These are phyloP conservation scores for Orchestes rusci DNA, from an alignment of 2,888 invertebrate genomes.

Conservation along the genomic window DNA sequence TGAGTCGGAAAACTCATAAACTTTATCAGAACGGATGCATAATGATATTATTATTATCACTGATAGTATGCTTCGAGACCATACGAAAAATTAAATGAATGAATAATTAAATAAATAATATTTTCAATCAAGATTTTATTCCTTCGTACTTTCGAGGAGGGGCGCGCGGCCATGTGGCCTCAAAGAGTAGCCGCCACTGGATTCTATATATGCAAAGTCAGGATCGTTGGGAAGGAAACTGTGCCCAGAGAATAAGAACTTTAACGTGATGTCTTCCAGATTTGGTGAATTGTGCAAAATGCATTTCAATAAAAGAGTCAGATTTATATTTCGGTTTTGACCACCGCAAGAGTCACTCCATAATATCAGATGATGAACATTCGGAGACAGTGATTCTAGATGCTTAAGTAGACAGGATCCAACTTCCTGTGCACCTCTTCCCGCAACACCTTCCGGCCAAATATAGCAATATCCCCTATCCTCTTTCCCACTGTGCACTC, in stretches of 20 bases:
- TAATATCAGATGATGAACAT: slow-evolving; percentile 12
- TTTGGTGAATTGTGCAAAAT: slow-evolving; percentile 9
- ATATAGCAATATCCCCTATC: slow-evolving; percentile 12
- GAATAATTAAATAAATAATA: too few species aligned
- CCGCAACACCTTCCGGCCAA: slow-evolving; percentile 10
- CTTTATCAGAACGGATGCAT: too few species aligned
- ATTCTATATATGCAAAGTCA: too few species aligned
- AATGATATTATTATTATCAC: too few species aligned
- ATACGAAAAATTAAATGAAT: too few species aligned
- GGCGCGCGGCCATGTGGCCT: too few species aligned
- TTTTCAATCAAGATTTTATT: too few species aligned
- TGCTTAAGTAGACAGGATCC: slow-evolving; percentile 25
- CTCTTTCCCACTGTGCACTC: slow-evolving; percentile 27
- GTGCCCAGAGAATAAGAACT: slow-evolving; percentile 27
- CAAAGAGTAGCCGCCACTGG: too few species aligned
- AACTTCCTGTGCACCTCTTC: slow-evolving; percentile 26
- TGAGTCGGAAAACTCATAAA: too few species aligned
- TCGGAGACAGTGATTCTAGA: slow-evolving; percentile 16
- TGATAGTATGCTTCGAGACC: too few species aligned
- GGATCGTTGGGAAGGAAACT: too few species aligned
- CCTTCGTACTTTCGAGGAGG: too few species aligned
- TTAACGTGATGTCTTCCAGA: slow-evolving; percentile 19
- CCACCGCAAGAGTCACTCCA: slow-evolving; percentile 16
- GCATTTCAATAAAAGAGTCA: slow-evolving; percentile 20
- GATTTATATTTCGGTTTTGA: slow-evolving; percentile 20